Conservation (phyloP, 2,888 invertebrate species). For the Acrobasis repandana region DNA sequence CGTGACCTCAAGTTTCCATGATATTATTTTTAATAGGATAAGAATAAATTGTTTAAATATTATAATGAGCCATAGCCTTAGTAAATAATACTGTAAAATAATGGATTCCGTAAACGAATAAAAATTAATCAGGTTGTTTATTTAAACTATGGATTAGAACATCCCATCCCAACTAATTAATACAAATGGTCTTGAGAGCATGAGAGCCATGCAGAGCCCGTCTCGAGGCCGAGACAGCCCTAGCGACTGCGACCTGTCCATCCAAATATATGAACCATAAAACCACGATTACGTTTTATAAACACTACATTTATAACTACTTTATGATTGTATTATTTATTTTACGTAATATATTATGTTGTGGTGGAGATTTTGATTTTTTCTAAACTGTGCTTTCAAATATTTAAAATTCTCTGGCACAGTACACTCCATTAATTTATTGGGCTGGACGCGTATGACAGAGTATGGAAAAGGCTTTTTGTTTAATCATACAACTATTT, state of each 20-base stretch:
- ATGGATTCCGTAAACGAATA: constrained; percentile 44
- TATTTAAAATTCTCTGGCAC: constrained; percentile 80
- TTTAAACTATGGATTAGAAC: constrained; percentile 43
- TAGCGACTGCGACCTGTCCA: constrained; percentile 41
- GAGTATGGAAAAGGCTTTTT: constrained; percentile 51
- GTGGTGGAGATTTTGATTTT: constrained; percentile 73
- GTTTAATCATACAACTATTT: background rate
- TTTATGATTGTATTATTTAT: constrained; percentile 82
- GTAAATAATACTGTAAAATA: constrained; percentile 14
- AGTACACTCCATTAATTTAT: constrained; percentile 81
- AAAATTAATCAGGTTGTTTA: constrained; percentile 39
- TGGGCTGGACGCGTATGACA: constrained; percentile 52
- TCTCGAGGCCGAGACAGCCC: constrained; percentile 31
- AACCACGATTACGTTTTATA: constrained; percentile 79
- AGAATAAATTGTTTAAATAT: constrained; percentile 16
- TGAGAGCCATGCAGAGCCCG: constrained; percentile 25
- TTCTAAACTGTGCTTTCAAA: constrained; percentile 79
- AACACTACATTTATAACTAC: constrained; percentile 81
- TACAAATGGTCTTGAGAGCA: constrained; percentile 52
- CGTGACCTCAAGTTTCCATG: background rate
- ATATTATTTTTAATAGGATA: background rate
- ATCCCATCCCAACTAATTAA: constrained; percentile 60
- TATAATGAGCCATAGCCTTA: constrained; percentile 15
- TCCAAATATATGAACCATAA: constrained; percentile 75
- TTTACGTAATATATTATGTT: constrained; percentile 80